Percentiles rank a stretch among this genome's conserved stretches.
Evolutionary conservation across 2,888 invertebrate species (phyloP).

Genomic region (Blastobasis lacticolella): DNA sequence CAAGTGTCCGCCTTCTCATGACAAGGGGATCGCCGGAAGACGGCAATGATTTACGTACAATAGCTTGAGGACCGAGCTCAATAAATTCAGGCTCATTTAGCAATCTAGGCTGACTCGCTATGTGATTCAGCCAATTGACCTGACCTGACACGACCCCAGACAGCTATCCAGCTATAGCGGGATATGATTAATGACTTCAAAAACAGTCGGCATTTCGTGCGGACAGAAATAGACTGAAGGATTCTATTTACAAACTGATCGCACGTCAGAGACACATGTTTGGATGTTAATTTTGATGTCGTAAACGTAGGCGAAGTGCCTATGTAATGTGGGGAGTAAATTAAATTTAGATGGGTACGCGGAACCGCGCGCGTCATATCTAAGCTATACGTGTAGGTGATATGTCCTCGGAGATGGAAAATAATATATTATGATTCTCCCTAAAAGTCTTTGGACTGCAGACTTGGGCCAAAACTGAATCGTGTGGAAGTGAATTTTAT

Average conservation of each 20-base stretch:
- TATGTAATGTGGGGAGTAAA: too few species aligned
- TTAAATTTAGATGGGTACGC: too few species aligned
- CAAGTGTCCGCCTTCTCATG: too few species aligned
- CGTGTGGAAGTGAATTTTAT: too few species aligned
- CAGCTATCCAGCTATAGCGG: not conserved
- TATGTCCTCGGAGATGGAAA: too few species aligned
- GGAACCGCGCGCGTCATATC: too few species aligned
- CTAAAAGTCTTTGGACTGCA: too few species aligned
- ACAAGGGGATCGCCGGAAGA: not conserved
- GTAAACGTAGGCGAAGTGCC: not conserved
- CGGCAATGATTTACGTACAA: constrained; percentile 1
- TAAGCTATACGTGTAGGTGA: too few species aligned
- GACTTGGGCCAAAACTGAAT: too few species aligned
- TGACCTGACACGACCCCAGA: not conserved
- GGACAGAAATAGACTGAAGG: not conserved
- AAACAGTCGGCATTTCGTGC: not conserved
- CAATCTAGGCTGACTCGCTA: constrained; percentile 1
- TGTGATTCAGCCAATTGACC: constrained; percentile 6
- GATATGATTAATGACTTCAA: not conserved
- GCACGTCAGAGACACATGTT: not conserved
- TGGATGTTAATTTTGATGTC: not conserved
- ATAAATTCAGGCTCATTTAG: constrained; percentile 5
- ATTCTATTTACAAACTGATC: not conserved
- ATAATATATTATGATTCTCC: too few species aligned
- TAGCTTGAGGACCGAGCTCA: not conserved